phyloP scores from a whole-genome alignment of 2,797 vertebrate species.

The Gallinago solitaria region DNA sequence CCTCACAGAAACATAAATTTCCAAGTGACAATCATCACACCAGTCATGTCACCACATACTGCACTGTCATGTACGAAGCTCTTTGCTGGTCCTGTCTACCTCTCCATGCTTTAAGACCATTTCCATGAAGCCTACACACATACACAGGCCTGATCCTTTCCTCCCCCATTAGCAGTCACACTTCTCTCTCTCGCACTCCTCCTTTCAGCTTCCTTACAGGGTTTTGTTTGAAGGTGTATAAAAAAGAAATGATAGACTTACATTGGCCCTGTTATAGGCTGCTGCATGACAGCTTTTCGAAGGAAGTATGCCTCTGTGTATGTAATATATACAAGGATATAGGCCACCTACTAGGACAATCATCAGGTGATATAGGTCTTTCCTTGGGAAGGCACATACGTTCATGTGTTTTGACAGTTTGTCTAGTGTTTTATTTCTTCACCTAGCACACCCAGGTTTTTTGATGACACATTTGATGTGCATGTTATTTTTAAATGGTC shows the following conservation, averaged over 20 bases:
- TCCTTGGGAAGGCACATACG: neutral
- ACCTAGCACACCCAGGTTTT: neutral
- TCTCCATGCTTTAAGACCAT: neutral
- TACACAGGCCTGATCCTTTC: neutral
- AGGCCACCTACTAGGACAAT: neutral
- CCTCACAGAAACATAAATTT: neutral
- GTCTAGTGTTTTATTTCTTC: neutral
- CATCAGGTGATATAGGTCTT: neutral
- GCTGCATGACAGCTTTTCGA: neutral
- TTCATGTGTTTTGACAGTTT: neutral
- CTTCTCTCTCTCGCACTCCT: neutral
- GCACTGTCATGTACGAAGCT: neutral
- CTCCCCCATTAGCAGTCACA: neutral
- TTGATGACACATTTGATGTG: neutral
- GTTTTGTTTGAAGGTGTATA: slow-evolving; percentile 20
- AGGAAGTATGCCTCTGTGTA: neutral
- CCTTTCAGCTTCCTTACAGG: neutral
- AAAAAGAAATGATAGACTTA: neutral
- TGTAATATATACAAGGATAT: neutral
- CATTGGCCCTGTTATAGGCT: neutral
- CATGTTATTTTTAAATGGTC: neutral
- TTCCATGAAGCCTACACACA: neutral
- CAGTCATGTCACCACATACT: neutral
- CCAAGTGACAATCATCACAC: neutral
- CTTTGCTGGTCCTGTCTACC: neutral